phyloP scores from a whole-genome alignment of 2,888 invertebrate species.

The Barypeithes pellucidus region DNA sequence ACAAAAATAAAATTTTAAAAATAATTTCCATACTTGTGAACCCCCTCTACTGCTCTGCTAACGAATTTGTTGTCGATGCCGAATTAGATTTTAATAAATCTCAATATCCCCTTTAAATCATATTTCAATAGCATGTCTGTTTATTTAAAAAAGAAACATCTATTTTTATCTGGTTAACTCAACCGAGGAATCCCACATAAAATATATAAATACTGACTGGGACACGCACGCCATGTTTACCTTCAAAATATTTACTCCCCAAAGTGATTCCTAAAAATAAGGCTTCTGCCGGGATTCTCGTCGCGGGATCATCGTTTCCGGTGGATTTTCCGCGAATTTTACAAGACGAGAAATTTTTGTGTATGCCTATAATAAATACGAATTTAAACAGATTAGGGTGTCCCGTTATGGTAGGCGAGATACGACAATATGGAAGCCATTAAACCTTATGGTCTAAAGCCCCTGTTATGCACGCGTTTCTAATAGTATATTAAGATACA shows the following conservation, averaged over 20 bases:
- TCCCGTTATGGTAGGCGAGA: too few relatives aligned
- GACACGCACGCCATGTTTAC: conserved; percentile 7
- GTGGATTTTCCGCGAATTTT: not conserved
- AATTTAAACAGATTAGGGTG: not conserved
- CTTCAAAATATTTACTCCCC: conserved; percentile 25
- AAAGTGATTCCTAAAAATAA: conserved; percentile 21
- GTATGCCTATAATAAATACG: not conserved
- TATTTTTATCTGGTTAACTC: conserved; percentile 10
- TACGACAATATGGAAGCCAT: too few relatives aligned
- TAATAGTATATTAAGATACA: too few relatives aligned
- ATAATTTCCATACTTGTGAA: too few relatives aligned
- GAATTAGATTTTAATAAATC: too few relatives aligned
- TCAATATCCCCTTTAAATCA: not conserved
- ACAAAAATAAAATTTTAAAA: too few relatives aligned
- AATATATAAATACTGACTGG: conserved; percentile 26
- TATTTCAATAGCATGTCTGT: not conserved
- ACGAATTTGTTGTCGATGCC: too few relatives aligned
- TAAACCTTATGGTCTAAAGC: too few relatives aligned
- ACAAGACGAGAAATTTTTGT: not conserved
- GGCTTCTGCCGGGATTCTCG: conserved; percentile 8
- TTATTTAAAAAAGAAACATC: conserved; percentile 15
- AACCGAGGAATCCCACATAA: conserved; percentile 22
- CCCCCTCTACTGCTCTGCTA: too few relatives aligned
- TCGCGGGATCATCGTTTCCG: conserved; percentile 18
- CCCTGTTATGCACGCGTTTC: too few relatives aligned